These are phyloP conservation scores for Aphelocoma californica DNA, from an alignment of 2,797 vertebrate species.

Conservation along the genomic window DNA sequence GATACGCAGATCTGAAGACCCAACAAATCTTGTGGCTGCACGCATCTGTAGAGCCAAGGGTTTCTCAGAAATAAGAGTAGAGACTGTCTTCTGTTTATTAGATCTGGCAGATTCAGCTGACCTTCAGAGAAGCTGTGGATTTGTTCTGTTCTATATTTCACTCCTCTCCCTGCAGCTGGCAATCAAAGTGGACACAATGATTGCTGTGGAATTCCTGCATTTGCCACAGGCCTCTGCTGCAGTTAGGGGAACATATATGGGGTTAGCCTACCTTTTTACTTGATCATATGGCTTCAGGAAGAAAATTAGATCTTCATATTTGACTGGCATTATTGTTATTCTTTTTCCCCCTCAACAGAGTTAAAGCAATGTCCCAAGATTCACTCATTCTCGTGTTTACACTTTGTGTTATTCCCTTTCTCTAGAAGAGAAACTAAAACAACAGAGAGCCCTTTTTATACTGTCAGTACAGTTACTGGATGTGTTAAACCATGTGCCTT, in stretches of 20 bases:
- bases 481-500: not conserved
- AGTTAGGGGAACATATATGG: not conserved
- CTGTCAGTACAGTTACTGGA: not conserved
- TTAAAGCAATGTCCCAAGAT: not conserved
- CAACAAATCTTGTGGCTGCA: not conserved
- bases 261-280: not conserved
- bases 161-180: not conserved
- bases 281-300: not conserved
- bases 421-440: not conserved
- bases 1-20: not conserved
- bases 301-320: not conserved
- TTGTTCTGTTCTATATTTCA: not conserved
- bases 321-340: not conserved
- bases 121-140: not conserved
- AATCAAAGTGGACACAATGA: not conserved
- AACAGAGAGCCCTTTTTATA: not conserved
- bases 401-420: not conserved
- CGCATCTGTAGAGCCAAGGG: not conserved
- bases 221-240: not conserved
- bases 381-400: not conserved
- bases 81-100: not conserved
- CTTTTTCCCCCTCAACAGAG: not conserved
- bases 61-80: not conserved
- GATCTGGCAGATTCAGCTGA: not conserved
- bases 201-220: not conserved